These are phyloP conservation scores for Cygnus olor DNA, from an alignment of 2,797 vertebrate genomes.

Conservation along the genomic window DNA sequence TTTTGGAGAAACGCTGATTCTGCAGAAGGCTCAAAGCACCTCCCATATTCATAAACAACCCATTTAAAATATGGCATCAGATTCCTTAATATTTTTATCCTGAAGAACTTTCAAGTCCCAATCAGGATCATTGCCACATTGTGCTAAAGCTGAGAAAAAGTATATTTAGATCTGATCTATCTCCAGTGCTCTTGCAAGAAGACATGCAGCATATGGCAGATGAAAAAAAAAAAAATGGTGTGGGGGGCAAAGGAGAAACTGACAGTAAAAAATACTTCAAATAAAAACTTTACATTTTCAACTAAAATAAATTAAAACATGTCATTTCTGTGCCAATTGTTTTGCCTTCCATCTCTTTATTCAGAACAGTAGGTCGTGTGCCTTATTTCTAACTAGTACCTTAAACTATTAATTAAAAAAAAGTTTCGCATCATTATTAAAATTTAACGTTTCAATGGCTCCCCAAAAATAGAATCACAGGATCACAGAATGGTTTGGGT, in stretches of 20 bases:
- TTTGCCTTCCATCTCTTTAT: background rate
- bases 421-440: background rate
- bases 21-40: background rate
- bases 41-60: background rate
- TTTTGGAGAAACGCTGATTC: background rate
- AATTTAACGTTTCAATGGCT: background rate
- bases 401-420: background rate
- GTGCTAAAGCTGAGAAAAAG: constrained; percentile 33
- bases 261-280: constrained; percentile 21
- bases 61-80: background rate
- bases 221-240: background rate
- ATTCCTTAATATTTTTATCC: constrained; percentile 24
- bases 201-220: constrained; percentile 38
- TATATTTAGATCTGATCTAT: constrained; percentile 54
- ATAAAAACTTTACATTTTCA: background rate
- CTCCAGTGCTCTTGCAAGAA: background rate
- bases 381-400: background rate
- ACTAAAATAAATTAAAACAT: background rate
- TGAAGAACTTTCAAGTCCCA: background rate
- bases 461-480: background rate
- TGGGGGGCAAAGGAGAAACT: background rate
- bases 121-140: background rate
- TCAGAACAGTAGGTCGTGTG: background rate
- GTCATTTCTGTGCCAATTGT: background rate
- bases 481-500: background rate